Percentiles rank a stretch among this genome's conserved stretches.
phyloP scores from a whole-genome alignment of 2,797 vertebrate species.

The Coranthus polyacanthus region DNA sequence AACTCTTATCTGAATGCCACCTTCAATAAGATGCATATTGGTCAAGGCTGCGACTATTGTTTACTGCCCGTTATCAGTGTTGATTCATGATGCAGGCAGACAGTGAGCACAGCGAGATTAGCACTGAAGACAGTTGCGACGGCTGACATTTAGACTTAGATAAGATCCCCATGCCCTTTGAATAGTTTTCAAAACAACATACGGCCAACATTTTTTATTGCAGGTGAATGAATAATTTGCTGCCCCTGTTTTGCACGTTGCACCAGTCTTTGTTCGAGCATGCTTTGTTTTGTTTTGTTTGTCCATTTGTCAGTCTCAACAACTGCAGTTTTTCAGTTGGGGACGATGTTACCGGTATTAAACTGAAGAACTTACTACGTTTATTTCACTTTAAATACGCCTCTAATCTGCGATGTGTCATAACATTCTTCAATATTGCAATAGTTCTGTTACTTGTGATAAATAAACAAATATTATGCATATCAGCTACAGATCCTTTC shows the following conservation, averaged over 20 bases:
- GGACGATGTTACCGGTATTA: too few relatives aligned
- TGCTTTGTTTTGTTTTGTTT: not conserved
- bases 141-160: slow-evolving; percentile 48
- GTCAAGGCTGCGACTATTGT: slow-evolving; percentile 25
- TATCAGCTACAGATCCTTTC: too few relatives aligned
- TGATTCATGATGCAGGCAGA: slow-evolving; percentile 37
- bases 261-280: not conserved
- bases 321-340: too few relatives aligned
- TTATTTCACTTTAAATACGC: too few relatives aligned
- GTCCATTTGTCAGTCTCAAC: not conserved
- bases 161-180: slow-evolving; percentile 32
- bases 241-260: not conserved
- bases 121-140: slow-evolving; percentile 16
- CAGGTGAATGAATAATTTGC: slow-evolving; percentile 5
- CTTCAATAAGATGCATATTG: slow-evolving; percentile 46
- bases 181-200: slow-evolving; percentile 29
- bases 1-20: slow-evolving; percentile 58
- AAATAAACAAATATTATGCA: too few relatives aligned
- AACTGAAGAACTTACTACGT: too few relatives aligned
- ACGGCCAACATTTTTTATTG: slow-evolving; percentile 16
- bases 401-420: too few relatives aligned
- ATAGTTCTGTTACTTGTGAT: too few relatives aligned
- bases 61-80: slow-evolving; percentile 9
- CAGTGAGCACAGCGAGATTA: slow-evolving; percentile 26
- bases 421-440: too few relatives aligned